Conservation (phyloP, 2,797 vertebrate genomes). For the Lerista edwardsae region DNA sequence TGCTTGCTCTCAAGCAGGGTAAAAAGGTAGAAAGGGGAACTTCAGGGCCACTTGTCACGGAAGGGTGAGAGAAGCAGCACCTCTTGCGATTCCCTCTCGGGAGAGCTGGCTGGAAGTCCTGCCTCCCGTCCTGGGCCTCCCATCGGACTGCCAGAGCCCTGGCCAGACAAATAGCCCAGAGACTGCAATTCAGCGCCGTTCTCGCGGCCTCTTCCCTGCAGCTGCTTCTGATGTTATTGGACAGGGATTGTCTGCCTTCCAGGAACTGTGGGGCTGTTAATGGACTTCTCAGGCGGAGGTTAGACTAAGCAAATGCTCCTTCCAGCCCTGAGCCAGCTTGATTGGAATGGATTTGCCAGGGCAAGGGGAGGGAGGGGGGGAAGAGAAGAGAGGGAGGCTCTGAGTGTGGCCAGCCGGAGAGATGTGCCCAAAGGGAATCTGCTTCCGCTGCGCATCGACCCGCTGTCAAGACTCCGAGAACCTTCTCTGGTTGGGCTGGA, state of each 20-base stretch:
- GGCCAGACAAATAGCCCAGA: constrained; percentile 1
- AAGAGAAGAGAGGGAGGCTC: background rate
- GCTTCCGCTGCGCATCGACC: background rate
- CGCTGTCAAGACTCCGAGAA: background rate
- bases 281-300: constrained; percentile 40
- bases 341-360: constrained; percentile 45
- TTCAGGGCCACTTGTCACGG: background rate
- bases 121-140: background rate
- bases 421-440: background rate
- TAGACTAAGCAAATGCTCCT: constrained; percentile 46
- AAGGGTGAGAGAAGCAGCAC: background rate
- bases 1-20: too few species aligned
- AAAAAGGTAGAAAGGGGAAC: too few species aligned
- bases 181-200: background rate
- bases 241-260: constrained; percentile 37
- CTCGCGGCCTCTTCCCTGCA: constrained; percentile 2
- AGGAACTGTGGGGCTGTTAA: constrained; percentile 54
- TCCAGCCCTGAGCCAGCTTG: constrained; percentile 32
- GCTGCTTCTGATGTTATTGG: constrained; percentile 7
- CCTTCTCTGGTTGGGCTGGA: constrained; percentile 8
- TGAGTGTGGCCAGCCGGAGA: background rate
- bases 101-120: background rate
- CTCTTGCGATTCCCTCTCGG: background rate
- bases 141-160: background rate
- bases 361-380: background rate